A percentile compares a stretch with the other conserved stretches of the same genome.
Conservation (phyloP, 2,797 vertebrate species). For the Sphenodon punctatus region DNA sequence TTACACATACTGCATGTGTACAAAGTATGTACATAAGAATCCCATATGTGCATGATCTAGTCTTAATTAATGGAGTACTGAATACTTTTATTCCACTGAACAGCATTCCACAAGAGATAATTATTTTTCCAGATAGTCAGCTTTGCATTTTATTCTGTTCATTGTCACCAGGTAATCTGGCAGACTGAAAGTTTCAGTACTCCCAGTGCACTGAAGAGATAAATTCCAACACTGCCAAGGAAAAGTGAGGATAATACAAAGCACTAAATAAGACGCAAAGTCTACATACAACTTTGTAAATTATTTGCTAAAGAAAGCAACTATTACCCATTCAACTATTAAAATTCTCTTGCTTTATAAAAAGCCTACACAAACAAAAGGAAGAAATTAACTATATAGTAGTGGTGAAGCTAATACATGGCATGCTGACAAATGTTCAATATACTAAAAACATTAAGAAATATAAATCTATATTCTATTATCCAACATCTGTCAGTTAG, state of each 20-base stretch:
- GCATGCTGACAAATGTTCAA: not conserved
- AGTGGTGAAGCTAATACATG: not conserved
- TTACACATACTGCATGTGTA: too few relatives aligned
- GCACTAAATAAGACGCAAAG: constrained; percentile 37
- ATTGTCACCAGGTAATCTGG: constrained; percentile 50
- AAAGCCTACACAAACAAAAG: not conserved
- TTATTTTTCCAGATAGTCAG: constrained; percentile 57
- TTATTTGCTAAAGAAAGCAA: not conserved
- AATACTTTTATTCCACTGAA: constrained; percentile 39
- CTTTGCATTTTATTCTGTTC: constrained; percentile 51
- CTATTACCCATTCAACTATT: constrained; percentile 27
- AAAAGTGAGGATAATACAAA: constrained; percentile 22
- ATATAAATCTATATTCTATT: not conserved
- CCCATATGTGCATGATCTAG: constrained; percentile 54
- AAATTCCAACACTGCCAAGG: constrained; percentile 33
- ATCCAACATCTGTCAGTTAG: not conserved
- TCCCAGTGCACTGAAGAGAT: constrained; percentile 42
- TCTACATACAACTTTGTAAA: not conserved
- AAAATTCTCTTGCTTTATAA: not conserved
- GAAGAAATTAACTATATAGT: not conserved
- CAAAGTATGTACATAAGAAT: too few relatives aligned
- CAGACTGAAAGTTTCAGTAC: constrained; percentile 45
- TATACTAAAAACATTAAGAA: not conserved
- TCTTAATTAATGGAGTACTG: constrained; percentile 26
- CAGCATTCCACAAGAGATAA: constrained; percentile 50